Percentiles rank a stretch among this genome's conserved stretches.
These are phyloP conservation scores for Aquatica leii DNA, from an alignment of 2,888 invertebrate genomes.

Conservation along the genomic window DNA sequence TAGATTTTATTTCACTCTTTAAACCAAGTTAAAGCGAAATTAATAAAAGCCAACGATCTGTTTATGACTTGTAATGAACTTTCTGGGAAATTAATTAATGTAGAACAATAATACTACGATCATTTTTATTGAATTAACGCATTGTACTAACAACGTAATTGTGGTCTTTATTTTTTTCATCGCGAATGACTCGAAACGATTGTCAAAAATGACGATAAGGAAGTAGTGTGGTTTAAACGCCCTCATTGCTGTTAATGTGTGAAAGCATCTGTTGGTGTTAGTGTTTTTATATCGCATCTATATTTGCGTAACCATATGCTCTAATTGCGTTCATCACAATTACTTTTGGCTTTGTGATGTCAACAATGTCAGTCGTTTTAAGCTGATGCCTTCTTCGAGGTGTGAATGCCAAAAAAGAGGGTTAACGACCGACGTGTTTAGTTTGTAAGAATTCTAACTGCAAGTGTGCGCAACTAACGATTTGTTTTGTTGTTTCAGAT, in stretches of 20 bases:
- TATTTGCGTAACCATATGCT: neutral
- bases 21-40: too few species aligned
- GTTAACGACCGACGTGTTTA: neutral
- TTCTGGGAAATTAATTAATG: constrained; percentile 11
- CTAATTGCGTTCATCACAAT: neutral
- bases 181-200: constrained; percentile 1
- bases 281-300: neutral
- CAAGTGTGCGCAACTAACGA: neutral
- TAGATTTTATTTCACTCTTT: too few species aligned
- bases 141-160: neutral
- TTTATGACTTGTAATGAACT: constrained; percentile 3
- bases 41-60: constrained; percentile 10
- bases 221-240: neutral
- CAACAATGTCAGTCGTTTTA: neutral
- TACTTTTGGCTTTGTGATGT: neutral
- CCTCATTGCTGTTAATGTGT: neutral
- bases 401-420: neutral
- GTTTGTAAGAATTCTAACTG: neutral
- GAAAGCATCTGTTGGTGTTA: neutral
- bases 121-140: constrained; percentile 6
- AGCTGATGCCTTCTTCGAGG: neutral
- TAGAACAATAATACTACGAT: constrained; percentile 6
- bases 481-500: constrained; percentile 34
- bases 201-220: constrained; percentile 11
- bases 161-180: neutral